A percentile compares a stretch with the other conserved stretches of the same genome.
phyloP scores from a whole-genome alignment of 2,113 vertebrate genomes.

The Anthoscopus minutus region DNA sequence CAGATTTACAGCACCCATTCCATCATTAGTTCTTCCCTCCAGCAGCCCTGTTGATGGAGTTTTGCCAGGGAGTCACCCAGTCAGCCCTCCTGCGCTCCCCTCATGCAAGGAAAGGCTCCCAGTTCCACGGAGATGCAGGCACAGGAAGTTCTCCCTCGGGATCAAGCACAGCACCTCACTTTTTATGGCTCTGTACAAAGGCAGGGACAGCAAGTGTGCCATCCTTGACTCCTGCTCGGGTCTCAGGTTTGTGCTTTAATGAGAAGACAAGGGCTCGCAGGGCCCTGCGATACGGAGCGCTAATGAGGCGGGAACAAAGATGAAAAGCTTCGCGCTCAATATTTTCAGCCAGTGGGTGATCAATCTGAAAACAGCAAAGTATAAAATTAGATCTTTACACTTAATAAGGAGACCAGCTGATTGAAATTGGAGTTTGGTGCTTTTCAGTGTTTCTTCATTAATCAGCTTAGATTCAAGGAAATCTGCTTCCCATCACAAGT shows the following conservation, averaged over 20 bases:
- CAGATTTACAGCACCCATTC: not conserved
- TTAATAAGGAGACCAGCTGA: slow-evolving; percentile 69
- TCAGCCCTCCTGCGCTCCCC: not conserved
- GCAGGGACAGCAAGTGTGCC: slow-evolving; percentile 71
- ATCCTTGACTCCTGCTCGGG: slow-evolving; percentile 77
- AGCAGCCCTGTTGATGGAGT: not conserved
- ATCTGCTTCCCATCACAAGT: slow-evolving; percentile 71
- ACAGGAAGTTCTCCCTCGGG: not conserved
- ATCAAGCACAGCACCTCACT: slow-evolving; percentile 62
- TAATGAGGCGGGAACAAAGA: slow-evolving; percentile 85
- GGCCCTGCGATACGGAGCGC: slow-evolving; percentile 81
- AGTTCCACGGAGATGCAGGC: not conserved
- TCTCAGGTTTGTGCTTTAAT: slow-evolving; percentile 86
- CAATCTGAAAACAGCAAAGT: slow-evolving; percentile 81
- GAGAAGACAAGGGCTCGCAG: slow-evolving; percentile 89
- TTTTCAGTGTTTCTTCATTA: slow-evolving; percentile 69
- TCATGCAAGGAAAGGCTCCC: not conserved
- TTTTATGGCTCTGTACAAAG: slow-evolving; percentile 85
- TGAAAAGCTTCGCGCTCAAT: slow-evolving; percentile 94
- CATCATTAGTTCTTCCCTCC: not conserved
- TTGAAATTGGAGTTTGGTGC: slow-evolving; percentile 60
- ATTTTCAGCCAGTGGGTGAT: slow-evolving; percentile 89
- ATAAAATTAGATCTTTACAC: slow-evolving; percentile 71
- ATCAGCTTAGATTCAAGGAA: slow-evolving; percentile 73
- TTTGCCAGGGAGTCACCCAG: not conserved